Evolutionary conservation across 2,888 invertebrate genomes (phyloP).

Genomic region (Vannuccia rotundouncinata): DNA sequence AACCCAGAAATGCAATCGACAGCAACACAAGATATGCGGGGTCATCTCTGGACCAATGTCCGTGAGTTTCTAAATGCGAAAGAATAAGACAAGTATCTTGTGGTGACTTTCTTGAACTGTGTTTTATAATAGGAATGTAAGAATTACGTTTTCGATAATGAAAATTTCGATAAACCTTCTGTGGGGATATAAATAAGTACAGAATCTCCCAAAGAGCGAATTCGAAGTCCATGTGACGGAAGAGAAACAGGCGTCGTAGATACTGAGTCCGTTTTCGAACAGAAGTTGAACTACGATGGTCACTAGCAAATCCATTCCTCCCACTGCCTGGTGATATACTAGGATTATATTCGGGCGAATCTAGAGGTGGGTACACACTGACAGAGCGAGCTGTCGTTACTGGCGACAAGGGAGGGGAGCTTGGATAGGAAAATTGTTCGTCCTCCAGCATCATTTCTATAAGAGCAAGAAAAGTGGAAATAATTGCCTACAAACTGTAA

Average conservation of each 20-base stretch:
- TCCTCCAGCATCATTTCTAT: background rate
- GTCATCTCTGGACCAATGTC: constrained; percentile 96
- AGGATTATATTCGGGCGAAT: background rate
- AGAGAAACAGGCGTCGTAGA: constrained; percentile 49
- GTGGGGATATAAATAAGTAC: constrained; percentile 83
- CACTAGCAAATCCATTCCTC: background rate
- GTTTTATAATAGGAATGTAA: too few species aligned
- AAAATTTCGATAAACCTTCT: constrained; percentile 66
- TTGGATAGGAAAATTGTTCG: background rate
- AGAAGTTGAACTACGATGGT: background rate
- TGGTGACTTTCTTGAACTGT: too few species aligned
- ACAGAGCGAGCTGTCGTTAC: background rate
- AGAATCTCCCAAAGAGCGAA: constrained; percentile 99
- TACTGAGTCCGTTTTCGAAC: background rate
- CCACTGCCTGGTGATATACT: background rate
- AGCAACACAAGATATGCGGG: constrained; percentile 92
- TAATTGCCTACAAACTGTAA: too few species aligned
- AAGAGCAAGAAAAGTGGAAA: too few species aligned
- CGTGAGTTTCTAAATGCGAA: constrained; percentile 75
- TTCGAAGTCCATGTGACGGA: constrained; percentile 97
- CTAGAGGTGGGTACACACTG: background rate
- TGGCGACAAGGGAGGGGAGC: background rate
- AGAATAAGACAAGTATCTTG: too few species aligned
- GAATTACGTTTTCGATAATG: background rate
- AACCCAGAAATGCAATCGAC: background rate